Conservation (phyloP, 2,113 vertebrate genomes). For the Bufo gargarizans region DNA sequence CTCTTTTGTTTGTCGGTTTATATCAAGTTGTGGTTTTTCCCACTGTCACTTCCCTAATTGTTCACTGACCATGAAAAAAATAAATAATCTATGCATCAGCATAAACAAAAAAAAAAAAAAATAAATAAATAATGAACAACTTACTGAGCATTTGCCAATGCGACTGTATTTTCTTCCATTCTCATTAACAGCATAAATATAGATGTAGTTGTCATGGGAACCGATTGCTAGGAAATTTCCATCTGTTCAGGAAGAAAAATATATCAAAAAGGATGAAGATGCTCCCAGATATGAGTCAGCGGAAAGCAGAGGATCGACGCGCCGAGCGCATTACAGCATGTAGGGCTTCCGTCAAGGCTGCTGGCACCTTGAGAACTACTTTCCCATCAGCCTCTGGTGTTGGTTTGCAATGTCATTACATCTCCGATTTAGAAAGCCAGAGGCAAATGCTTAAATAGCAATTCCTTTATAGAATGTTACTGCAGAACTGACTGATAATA, state of each 20-base stretch:
- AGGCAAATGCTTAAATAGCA: too few relatives aligned
- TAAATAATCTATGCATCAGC: not conserved
- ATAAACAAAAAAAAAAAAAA: constrained; percentile 7
- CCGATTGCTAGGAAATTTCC: constrained; percentile 94
- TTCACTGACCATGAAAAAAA: not conserved
- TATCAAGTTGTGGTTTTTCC: not conserved
- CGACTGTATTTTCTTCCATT: constrained; percentile 91
- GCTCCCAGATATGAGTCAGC: constrained; percentile 35
- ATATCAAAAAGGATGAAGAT: constrained; percentile 9
- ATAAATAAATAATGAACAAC: constrained; percentile 55
- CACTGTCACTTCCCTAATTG: not conserved
- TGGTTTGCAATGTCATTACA: too few relatives aligned
- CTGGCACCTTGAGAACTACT: not conserved
- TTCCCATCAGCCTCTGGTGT: not conserved
- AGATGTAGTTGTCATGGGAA: constrained; percentile 98
- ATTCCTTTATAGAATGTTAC: too few relatives aligned
- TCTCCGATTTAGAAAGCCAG: too few relatives aligned
- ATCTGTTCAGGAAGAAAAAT: constrained; percentile 72
- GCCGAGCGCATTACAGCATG: not conserved
- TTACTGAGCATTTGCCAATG: constrained; percentile 95
- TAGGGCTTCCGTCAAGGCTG: not conserved
- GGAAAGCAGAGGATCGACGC: not conserved
- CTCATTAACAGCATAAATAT: constrained; percentile 91
- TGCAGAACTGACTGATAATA: too few relatives aligned
- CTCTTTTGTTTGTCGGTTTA: not conserved